Percentiles rank a stretch among this genome's conserved stretches.
These are phyloP conservation scores for Ophthalmotilapia sp. DNA, from an alignment of 2,113 vertebrate species.

Conservation along the genomic window DNA sequence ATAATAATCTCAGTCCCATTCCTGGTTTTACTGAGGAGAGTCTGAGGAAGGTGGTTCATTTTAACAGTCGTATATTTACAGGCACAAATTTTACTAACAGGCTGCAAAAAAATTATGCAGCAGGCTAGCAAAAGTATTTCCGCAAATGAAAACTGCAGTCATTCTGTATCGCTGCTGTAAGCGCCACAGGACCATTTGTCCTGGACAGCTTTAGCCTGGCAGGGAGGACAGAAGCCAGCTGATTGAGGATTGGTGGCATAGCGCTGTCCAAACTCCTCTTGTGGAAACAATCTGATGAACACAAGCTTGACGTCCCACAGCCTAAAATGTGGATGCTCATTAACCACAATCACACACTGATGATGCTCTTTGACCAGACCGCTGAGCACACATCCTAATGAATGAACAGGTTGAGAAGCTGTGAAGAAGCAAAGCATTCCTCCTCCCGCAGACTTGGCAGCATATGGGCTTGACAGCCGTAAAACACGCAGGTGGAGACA, in stretches of 20 bases:
- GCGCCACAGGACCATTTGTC: constrained; percentile 59
- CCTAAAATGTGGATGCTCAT: constrained; percentile 26
- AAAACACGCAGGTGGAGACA: constrained; percentile 31
- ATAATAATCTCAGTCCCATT: neutral
- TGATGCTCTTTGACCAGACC: neutral
- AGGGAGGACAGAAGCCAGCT: constrained; percentile 40
- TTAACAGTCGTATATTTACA: neutral
- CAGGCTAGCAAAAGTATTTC: neutral
- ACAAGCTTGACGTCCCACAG: neutral
- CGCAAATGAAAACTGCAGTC: neutral
- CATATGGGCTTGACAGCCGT: constrained; percentile 60
- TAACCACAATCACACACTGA: constrained; percentile 25
- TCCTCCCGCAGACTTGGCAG: constrained; percentile 15
- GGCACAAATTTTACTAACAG: neutral
- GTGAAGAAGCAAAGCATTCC: constrained; percentile 7
- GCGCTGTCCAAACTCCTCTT: constrained; percentile 26
- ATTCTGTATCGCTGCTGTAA: constrained; percentile 5
- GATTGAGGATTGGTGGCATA: constrained; percentile 31
- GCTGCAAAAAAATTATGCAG: neutral
- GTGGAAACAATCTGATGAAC: constrained; percentile 35
- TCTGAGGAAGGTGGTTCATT: neutral
- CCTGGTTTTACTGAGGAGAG: neutral
- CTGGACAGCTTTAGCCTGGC: constrained; percentile 61
- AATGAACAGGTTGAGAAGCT: constrained; percentile 35
- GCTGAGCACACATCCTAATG: constrained; percentile 3